A percentile compares a stretch with the other conserved stretches of the same genome.
These are phyloP conservation scores for Neotoma lepida DNA, from an alignment of 2,113 vertebrate species.

Conservation along the genomic window DNA sequence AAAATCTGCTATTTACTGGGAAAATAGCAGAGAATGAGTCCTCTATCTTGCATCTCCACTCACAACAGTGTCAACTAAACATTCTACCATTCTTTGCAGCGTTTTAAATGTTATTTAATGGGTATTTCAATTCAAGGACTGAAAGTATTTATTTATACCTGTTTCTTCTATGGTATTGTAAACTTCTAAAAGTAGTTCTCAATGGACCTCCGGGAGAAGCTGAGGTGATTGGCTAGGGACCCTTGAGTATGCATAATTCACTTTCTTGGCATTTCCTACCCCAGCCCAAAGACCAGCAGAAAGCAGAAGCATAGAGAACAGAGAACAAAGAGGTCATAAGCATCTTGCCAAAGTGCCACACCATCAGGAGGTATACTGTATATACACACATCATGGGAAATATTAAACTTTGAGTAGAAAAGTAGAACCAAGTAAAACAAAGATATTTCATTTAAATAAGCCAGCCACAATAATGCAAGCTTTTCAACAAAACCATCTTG, in stretches of 20 bases:
- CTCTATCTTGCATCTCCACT: not conserved
- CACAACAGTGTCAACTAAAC: not conserved
- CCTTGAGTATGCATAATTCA: not conserved
- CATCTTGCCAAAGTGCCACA: not conserved
- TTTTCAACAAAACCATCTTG: not conserved
- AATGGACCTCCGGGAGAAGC: not conserved
- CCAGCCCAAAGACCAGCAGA: not conserved
- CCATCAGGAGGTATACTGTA: not conserved
- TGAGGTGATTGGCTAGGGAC: not conserved
- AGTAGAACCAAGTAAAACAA: not conserved
- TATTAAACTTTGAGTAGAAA: not conserved
- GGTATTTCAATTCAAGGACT: not conserved
- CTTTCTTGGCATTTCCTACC: not conserved
- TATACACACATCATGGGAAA: not conserved
- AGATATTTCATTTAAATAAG: not conserved
- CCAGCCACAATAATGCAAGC: not conserved
- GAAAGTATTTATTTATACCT: not conserved
- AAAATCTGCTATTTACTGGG: not conserved
- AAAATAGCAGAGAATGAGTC: not conserved
- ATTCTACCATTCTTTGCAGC: not conserved
- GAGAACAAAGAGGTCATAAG: not conserved
- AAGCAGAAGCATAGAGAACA: not conserved
- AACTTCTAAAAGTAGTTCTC: not conserved
- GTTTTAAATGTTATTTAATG: not conserved
- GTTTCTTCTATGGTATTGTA: not conserved